phyloP scores from a whole-genome alignment of 2,113 vertebrate species.

The Pogonocichla stellata region DNA sequence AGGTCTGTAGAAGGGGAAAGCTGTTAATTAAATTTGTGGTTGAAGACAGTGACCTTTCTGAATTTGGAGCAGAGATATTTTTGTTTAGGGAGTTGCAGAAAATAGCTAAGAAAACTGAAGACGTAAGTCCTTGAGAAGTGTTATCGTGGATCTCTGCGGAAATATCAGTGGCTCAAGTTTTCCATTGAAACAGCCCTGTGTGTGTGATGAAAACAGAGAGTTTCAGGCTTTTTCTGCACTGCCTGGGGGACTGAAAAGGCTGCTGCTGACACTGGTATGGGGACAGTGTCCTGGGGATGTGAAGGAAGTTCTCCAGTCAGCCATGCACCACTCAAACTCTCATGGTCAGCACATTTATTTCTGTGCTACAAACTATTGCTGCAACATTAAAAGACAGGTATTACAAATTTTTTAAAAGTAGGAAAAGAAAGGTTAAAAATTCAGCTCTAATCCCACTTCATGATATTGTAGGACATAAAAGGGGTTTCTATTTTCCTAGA shows the following conservation, averaged over 20 bases:
- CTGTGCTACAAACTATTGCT: neutral
- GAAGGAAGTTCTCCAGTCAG: neutral
- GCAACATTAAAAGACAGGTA: neutral
- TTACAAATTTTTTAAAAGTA: neutral
- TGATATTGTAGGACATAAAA: neutral
- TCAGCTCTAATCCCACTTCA: neutral
- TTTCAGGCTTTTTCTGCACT: neutral
- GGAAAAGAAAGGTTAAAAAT: neutral
- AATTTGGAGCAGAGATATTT: neutral
- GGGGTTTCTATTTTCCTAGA: neutral
- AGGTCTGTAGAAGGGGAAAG: neutral
- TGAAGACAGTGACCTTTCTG: neutral
- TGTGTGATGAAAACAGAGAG: neutral
- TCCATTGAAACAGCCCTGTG: neutral
- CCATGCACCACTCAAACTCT: neutral
- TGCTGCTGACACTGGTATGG: neutral
- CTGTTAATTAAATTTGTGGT: conserved; percentile 10
- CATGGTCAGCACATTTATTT: neutral
- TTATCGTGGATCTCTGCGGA: neutral
- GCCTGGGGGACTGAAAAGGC: neutral
- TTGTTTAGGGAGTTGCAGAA: conserved; percentile 29
- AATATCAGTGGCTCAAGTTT: neutral
- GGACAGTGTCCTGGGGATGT: neutral
- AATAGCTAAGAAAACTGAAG: conserved; percentile 5
- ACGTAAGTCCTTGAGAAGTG: neutral